A percentile compares a stretch with the other conserved stretches of the same genome.
These are phyloP conservation scores for Wasmannia auropunctata DNA, from an alignment of 1,140 invertebrate species.

Conservation along the genomic window DNA sequence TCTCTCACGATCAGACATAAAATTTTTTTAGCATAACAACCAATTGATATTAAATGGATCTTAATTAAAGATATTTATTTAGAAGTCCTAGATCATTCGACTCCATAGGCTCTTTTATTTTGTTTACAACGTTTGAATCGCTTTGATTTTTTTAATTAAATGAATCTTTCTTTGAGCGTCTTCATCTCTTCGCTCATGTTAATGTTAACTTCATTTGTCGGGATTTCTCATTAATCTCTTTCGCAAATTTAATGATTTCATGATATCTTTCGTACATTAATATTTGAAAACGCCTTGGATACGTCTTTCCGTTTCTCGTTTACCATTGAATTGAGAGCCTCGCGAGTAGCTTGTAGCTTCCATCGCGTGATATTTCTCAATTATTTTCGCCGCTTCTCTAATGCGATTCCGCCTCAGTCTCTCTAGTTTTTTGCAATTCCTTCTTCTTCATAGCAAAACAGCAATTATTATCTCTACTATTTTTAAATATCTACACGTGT, in stretches of 20 bases:
- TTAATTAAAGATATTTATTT: slow-evolving; percentile 53
- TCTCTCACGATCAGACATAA: background rate
- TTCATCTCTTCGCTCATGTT: background rate
- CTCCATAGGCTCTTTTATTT: slow-evolving; percentile 37
- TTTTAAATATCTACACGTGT: background rate
- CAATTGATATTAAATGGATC: background rate
- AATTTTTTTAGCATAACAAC: background rate
- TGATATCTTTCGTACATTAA: background rate
- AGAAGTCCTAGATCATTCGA: slow-evolving; percentile 52
- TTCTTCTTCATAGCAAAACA: slow-evolving; percentile 2
- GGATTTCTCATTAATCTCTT: slow-evolving; percentile 44
- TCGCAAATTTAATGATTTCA: background rate
- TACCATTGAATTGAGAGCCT: slow-evolving; percentile 50
- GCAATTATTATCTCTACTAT: background rate
- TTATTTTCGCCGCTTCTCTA: slow-evolving; percentile 3
- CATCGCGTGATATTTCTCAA: slow-evolving; percentile 35
- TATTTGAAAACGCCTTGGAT: background rate
- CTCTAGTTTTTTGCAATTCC: slow-evolving; percentile 43
- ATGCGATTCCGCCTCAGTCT: slow-evolving; percentile 22
- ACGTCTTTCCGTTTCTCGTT: slow-evolving; percentile 48
- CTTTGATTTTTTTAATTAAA: slow-evolving; percentile 48
- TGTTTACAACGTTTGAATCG: slow-evolving; percentile 15
- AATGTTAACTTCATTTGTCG: slow-evolving; percentile 19
- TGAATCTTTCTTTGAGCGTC: slow-evolving; percentile 42
- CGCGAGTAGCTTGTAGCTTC: slow-evolving; percentile 34